Evolutionary conservation across 2,113 vertebrate genomes (phyloP).

Genomic region (Promerops cafer): DNA sequence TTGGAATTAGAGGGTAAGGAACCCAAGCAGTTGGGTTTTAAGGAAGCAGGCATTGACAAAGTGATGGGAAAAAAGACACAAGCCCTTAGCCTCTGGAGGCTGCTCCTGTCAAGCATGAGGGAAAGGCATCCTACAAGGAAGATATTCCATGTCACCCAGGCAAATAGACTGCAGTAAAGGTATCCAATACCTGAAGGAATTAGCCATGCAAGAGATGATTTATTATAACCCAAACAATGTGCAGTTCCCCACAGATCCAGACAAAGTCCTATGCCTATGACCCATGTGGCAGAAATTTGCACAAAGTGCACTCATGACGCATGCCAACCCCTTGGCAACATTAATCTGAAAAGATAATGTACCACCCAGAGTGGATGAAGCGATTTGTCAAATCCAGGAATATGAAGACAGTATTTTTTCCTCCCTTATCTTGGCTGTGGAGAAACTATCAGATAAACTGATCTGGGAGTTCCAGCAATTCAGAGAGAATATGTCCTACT

Average conservation of each 20-base stretch:
- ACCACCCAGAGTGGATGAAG: no score
- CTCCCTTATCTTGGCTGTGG: not conserved
- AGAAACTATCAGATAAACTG: not conserved
- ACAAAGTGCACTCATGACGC: no score
- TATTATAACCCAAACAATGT: no score
- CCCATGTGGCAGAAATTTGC: no score
- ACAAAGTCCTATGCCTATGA: no score
- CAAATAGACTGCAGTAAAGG: not conserved
- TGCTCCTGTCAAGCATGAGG: no score
- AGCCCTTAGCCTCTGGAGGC: not conserved
- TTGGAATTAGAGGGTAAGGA: not conserved
- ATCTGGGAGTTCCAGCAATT: not conserved
- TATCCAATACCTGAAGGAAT: not conserved
- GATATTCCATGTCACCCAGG: no score
- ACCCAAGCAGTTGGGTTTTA: not conserved
- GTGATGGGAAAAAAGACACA: not conserved
- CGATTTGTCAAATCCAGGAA: no score
- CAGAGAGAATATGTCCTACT: not conserved
- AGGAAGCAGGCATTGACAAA: not conserved
- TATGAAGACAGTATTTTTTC: not conserved
- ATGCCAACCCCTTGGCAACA: no score
- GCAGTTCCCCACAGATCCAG: no score
- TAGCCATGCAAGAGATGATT: not conserved
- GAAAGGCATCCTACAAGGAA: no score
- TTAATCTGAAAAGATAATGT: no score